Evolutionary conservation across 2,113 vertebrate genomes (phyloP), one percentile per base, ranked within the genome.

Genomic region (Psammodynastes pulverulentus): DNA sequence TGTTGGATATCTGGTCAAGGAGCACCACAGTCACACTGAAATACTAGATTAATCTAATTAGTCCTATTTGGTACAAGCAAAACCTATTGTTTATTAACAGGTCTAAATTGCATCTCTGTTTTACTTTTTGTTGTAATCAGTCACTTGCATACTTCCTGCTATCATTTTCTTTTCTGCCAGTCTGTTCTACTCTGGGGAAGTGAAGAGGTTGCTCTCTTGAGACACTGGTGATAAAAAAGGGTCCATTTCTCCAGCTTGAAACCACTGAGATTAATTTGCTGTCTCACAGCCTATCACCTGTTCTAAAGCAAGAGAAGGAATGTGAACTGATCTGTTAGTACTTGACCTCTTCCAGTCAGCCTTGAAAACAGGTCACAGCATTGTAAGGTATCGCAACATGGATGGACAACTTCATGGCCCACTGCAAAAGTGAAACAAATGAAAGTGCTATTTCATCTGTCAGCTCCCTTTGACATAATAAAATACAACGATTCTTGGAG

Each of bases 391-490:
- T 56, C 29, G 23, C 79, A 85, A 43, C 88, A 43, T 85, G 53
- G 79, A 92, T 89, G 91, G 72, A 85, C 88, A 89, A 89, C 79
- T 92, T 58, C 72, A 89, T 92, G 88, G 88, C 87, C 84, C 88
- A 62, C 87, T 62, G 88, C 52, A 89, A 86, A 53, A 49, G 9
- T 89, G 89, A 89, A 92, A 89, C 91, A 89, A 89, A 89, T 86
- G 91, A 89, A 85, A 53, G 79, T 86, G 67, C 72, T 92, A 49
- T 58, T 89, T 92, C 88, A 92, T 92, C 52, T 89, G 72, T 86
- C 79, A 89, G 10, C 88, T 86, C 45, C 52, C 51, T 89, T 58
- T 86, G 79, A 89, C 88, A 85, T 85, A 89, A 62, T 62, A 86
- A 89, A 85, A 51, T 85, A 85, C 72, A 86, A 51, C 21, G 56